Evolutionary conservation across 2,113 vertebrate genomes (phyloP).

Genomic region (Otocyon megalotis): DNA sequence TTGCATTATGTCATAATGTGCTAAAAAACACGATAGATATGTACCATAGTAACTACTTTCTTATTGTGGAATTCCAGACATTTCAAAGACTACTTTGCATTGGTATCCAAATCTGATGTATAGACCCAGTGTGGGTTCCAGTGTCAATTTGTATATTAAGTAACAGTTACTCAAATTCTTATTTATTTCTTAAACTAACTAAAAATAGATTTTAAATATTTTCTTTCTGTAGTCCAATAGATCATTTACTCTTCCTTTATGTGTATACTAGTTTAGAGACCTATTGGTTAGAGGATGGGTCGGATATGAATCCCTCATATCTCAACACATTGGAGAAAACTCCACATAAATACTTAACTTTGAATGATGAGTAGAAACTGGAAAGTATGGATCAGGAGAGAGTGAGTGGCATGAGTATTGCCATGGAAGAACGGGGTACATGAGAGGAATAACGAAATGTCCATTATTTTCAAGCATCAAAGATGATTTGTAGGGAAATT

Average conservation of each 20-base stretch:
- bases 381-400: neutral
- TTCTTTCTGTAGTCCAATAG: neutral
- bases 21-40: neutral
- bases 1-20: neutral
- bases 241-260: neutral
- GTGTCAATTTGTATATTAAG: neutral
- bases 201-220: slow-evolving; percentile 1
- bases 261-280: neutral
- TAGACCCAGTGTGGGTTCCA: neutral
- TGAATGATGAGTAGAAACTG: neutral
- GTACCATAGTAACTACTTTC: neutral
- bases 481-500: neutral
- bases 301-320: neutral
- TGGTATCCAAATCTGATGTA: neutral
- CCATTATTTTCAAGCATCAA: neutral
- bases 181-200: neutral
- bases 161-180: neutral
- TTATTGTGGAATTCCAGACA: neutral
- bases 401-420: neutral
- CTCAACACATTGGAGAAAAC: neutral
- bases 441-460: neutral
- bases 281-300: neutral
- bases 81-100: neutral
- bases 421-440: neutral
- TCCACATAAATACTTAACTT: neutral